A percentile compares a stretch with the other conserved stretches of the same genome.
These are phyloP conservation scores for Drosophila rhopaloa DNA, from an alignment of 1,140 invertebrate genomes.

Conservation along the genomic window DNA sequence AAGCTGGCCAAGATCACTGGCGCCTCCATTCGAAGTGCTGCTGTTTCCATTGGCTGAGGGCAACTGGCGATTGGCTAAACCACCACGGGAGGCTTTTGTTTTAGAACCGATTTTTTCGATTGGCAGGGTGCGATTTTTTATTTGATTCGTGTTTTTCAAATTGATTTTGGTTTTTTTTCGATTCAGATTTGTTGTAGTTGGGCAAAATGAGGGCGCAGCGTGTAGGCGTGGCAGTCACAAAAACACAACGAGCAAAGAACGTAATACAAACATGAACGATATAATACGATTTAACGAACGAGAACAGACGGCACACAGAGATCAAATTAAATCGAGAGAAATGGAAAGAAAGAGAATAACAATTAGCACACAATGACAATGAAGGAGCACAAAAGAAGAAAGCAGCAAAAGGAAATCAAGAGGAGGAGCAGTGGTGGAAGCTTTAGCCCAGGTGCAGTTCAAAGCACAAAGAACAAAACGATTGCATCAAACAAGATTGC, in stretches of 20 bases:
- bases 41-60: constrained; percentile 79
- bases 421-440: constrained; percentile 15
- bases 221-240: constrained; percentile 66
- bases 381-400: constrained; percentile 39
- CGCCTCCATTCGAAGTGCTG: constrained; percentile 36
- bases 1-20: constrained; percentile 32
- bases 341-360: constrained; percentile 61
- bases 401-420: constrained; percentile 19
- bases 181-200: constrained; percentile 24
- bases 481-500: constrained; percentile 5
- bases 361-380: constrained; percentile 59
- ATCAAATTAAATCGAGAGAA: constrained; percentile 52
- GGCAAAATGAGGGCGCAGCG: constrained; percentile 59
- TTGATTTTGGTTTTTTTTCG: constrained; percentile 22
- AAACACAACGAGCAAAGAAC: constrained; percentile 66
- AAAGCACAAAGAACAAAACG: constrained; percentile 10
- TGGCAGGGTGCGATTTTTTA: constrained; percentile 39
- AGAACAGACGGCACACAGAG: constrained; percentile 46
- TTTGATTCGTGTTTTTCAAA: constrained; percentile 20
- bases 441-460: constrained; percentile 35
- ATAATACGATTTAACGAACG: constrained; percentile 20
- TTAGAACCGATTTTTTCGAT: constrained; percentile 45
- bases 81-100: constrained; percentile 87
- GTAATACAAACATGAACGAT: constrained; percentile 57
- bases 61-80: constrained; percentile 86